Base-by-base conservation (phyloP, 2,113 vertebrate genomes). In the Notothenia coriiceps region DNA sequence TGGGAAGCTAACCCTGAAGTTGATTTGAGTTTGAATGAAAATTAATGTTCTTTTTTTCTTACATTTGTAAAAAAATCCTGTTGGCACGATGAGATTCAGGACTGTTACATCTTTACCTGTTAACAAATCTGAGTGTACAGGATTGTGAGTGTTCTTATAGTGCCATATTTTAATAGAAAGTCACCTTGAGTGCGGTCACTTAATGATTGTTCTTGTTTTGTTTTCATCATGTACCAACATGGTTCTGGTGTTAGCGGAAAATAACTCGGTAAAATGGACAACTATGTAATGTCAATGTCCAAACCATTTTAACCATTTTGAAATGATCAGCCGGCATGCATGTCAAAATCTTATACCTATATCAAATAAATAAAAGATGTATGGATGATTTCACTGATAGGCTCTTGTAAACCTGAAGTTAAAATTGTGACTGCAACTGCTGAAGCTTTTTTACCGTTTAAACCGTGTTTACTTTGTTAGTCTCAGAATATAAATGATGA, bases 21-120 rank as follows among this genome's bases (percentile, higher is more conserved):
- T 73, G 10, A 61, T 10, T 43, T 11, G 5, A 49, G 29, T 49
- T 4, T 81, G 63, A 85, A 69, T 82, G 54, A 72, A 62, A 67
- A 59, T 51, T 0, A 10, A n/a, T 17, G 10, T 12, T 11, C 15
- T 25, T 12, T 4, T 47, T 1, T 1, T 29, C 29, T 6, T 49
- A 3, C 55, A 62, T 0, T 2, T 29, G 1, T 25, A 25, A 2
- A 46, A 20, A 3, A 12, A 1, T 0, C 1, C 1, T 43, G 3
- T 17, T 35, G 29, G 5, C 57, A 0, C 2, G 7, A 13, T 61
- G 5, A 33, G 0, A 62, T 22, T 8, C 4, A 2, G 13, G n/a
- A 5, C 1, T 59, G 17, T 61, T 50, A 3, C 29, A 68, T 6
- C 0, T 11, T 12, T 15, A 8, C 5, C 0, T 18, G 22, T 10